Percentiles rank a stretch among this genome's conserved stretches.
Conservation (phyloP, 2,797 vertebrate genomes). For the Pogoniulus pusillus region DNA sequence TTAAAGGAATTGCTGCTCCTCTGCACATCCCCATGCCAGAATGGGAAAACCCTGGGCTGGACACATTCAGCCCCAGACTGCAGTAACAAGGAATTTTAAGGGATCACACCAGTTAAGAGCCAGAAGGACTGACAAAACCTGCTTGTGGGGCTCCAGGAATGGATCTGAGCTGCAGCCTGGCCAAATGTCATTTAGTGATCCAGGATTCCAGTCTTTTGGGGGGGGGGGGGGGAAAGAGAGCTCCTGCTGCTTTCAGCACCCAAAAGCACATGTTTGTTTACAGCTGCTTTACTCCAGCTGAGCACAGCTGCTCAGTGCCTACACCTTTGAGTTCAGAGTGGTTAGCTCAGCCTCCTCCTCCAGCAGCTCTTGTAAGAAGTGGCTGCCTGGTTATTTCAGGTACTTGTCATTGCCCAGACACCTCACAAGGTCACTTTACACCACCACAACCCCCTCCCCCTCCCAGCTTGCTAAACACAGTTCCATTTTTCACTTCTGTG, state of each 20-base stretch:
- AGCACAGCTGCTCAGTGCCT: background rate
- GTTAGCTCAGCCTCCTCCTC: background rate
- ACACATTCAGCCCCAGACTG: background rate
- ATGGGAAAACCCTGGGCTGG: background rate
- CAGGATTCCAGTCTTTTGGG: background rate
- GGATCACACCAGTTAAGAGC: background rate
- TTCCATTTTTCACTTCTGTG: background rate
- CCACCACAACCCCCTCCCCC: background rate
- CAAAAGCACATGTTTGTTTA: fast-evolving
- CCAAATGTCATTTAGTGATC: background rate
- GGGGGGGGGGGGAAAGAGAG: background rate
- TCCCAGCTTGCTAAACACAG: background rate
- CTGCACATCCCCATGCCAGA: background rate
- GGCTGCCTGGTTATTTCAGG: background rate
- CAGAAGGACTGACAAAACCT: background rate
- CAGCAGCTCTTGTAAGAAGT: background rate
- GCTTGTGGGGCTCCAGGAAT: background rate
- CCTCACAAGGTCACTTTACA: background rate
- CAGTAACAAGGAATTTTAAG: background rate
- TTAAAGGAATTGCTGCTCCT: background rate
- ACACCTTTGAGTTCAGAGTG: background rate
- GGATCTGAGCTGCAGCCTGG: background rate
- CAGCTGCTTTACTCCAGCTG: background rate
- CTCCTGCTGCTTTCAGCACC: background rate
- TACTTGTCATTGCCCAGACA: background rate